Evolutionary conservation across 1,140 invertebrate species (phyloP).

Genomic region (Cydia strobilella): DNA sequence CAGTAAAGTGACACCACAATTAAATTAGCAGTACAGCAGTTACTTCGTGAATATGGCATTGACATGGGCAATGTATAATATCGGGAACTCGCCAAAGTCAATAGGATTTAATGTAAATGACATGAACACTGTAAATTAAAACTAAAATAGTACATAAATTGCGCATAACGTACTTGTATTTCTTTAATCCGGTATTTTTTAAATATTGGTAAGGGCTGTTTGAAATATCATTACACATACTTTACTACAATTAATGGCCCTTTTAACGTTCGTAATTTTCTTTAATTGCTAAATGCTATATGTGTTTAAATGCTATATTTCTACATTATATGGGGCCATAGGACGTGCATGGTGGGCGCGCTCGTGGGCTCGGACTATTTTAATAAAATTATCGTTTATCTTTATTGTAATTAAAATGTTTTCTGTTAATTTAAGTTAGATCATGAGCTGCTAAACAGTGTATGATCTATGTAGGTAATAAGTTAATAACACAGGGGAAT

Average conservation of each 20-base stretch:
- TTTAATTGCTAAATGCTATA: conserved; percentile 21
- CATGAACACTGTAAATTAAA: no score
- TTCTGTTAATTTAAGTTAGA: neutral
- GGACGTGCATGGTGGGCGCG: neutral
- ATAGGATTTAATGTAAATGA: no score
- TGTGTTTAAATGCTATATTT: conserved; percentile 13
- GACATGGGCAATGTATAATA: no score
- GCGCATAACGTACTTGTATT: no score
- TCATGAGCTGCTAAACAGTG: neutral
- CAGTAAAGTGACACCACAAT: no score
- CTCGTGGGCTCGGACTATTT: neutral
- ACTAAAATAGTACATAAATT: no score
- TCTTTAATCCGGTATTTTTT: neutral
- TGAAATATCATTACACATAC: conserved; percentile 25
- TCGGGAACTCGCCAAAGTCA: no score
- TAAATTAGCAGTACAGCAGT: no score
- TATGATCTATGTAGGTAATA: neutral
- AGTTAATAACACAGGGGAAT: no score
- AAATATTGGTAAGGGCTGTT: neutral
- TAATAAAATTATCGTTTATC: neutral
- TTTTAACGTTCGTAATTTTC: conserved; percentile 19
- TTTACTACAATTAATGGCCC: conserved; percentile 14
- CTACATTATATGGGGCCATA: neutral
- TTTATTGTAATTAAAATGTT: neutral
- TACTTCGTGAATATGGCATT: no score